phyloP scores from a whole-genome alignment of 2,888 invertebrate genomes.

The Netelia virgata region DNA sequence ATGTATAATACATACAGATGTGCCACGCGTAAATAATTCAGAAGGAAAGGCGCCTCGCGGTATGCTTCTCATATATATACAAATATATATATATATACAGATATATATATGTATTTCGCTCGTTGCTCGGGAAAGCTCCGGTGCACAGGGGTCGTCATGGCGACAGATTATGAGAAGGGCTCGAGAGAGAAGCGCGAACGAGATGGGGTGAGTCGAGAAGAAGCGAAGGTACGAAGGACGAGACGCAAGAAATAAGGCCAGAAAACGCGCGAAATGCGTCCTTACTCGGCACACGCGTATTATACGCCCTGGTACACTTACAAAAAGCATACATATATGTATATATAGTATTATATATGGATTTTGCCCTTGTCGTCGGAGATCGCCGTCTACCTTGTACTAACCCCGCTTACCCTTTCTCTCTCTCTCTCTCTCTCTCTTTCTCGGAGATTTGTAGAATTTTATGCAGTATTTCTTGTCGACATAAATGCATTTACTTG shows the following conservation, averaged over 20 bases:
- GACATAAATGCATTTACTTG: slow-evolving; percentile 61
- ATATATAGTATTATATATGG: slow-evolving; percentile 1
- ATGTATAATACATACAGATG: slow-evolving; percentile 16
- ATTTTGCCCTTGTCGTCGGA: not conserved
- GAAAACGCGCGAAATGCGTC: slow-evolving; percentile 4
- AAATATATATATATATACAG: too few relatives aligned
- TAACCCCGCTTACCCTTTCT: not conserved
- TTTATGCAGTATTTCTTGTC: slow-evolving; percentile 56
- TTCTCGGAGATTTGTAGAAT: slow-evolving; percentile 23
- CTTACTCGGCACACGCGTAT: slow-evolving; percentile 44
- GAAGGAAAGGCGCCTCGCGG: slow-evolving; percentile 76
- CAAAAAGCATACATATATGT: too few relatives aligned
- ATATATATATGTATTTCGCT: slow-evolving; percentile 1
- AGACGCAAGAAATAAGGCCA: slow-evolving; percentile 40
- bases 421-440: too few relatives aligned
- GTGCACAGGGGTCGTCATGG: slow-evolving; percentile 75
- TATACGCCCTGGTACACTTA: not conserved
- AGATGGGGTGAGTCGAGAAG: slow-evolving; percentile 22
- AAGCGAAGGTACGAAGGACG: slow-evolving; percentile 12
- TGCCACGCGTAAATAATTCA: slow-evolving; percentile 80
- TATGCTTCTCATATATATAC: slow-evolving; percentile 38
- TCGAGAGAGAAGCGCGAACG: slow-evolving; percentile 59
- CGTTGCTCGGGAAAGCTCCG: slow-evolving; percentile 44
- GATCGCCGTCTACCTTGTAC: not conserved
- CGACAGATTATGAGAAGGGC: slow-evolving; percentile 78